phyloP scores from a whole-genome alignment of 2,888 invertebrate species.

The Nomada ferruginata region DNA sequence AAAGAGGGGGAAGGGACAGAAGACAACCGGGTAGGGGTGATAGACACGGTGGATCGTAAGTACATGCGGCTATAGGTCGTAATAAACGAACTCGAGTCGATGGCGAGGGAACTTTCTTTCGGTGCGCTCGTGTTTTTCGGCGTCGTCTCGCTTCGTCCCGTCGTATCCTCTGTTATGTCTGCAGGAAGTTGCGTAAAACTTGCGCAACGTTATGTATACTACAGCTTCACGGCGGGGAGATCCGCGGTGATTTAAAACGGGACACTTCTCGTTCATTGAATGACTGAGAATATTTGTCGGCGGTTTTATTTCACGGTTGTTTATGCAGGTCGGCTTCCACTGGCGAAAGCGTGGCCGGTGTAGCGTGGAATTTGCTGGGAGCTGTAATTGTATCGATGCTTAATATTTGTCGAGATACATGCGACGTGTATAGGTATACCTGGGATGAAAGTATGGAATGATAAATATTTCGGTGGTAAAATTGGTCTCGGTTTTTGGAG shows the following conservation, averaged over 20 bases:
- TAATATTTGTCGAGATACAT: constrained; percentile 20
- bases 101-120: constrained; percentile 55
- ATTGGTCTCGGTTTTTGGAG: background rate
- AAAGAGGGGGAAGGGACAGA: constrained; percentile 19
- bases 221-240: background rate
- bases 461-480: background rate
- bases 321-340: constrained; percentile 6
- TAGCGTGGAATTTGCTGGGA: no score
- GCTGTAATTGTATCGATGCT: no score
- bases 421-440: background rate
- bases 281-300: constrained; percentile 28
- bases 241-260: constrained; percentile 28
- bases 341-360: background rate
- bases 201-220: constrained; percentile 30
- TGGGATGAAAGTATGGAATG: background rate
- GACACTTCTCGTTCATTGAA: constrained; percentile 20
- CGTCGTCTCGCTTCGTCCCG: background rate
- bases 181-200: constrained; percentile 56
- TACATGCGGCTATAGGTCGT: constrained; percentile 51
- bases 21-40: constrained; percentile 31
- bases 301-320: constrained; percentile 16
- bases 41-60: constrained; percentile 43
- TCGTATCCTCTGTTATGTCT: constrained; percentile 34
- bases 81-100: constrained; percentile 58
- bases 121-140: constrained; percentile 47